A percentile compares a stretch with the other conserved stretches of the same genome.
These are phyloP conservation scores for Parapristionchus giblindavisi DNA, from an alignment of 2,888 invertebrate genomes.

Conservation along the genomic window DNA sequence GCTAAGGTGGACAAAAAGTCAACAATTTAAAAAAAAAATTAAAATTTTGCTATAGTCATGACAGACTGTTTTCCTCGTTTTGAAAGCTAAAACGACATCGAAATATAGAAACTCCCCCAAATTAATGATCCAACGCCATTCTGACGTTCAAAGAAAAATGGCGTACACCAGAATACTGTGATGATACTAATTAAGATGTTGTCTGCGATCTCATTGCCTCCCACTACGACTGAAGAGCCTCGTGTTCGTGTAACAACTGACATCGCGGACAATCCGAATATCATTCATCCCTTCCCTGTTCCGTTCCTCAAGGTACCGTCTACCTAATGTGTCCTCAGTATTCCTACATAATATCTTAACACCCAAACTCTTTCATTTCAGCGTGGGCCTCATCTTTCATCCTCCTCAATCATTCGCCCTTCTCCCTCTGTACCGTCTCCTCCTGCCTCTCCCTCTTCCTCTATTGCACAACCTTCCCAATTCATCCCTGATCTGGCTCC, in stretches of 20 bases:
- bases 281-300: slow-evolving; percentile 66
- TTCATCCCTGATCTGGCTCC: not conserved
- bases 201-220: slow-evolving; percentile 19
- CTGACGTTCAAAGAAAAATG: no score
- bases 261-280: slow-evolving; percentile 48
- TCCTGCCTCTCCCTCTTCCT: slow-evolving; percentile 1
- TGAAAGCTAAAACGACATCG: not conserved
- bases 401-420: slow-evolving; percentile 19
- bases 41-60: not conserved
- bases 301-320: slow-evolving; percentile 62
- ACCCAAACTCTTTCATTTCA: slow-evolving; percentile 32
- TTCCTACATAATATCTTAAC: not conserved
- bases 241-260: slow-evolving; percentile 41
- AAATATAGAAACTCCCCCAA: not conserved
- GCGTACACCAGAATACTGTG: not conserved
- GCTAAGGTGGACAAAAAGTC: slow-evolving; percentile 5
- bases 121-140: no score
- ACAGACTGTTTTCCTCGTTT: no score
- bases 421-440: slow-evolving; percentile 33
- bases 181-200: slow-evolving; percentile 4
- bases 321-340: slow-evolving; percentile 28
- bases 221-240: slow-evolving; percentile 38
- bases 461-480: not conserved
- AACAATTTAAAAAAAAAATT: not conserved
- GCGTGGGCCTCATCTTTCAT: slow-evolving; percentile 45